These are phyloP conservation scores for Planococcus citri DNA, from an alignment of 1,140 invertebrate species.

Conservation along the genomic window DNA sequence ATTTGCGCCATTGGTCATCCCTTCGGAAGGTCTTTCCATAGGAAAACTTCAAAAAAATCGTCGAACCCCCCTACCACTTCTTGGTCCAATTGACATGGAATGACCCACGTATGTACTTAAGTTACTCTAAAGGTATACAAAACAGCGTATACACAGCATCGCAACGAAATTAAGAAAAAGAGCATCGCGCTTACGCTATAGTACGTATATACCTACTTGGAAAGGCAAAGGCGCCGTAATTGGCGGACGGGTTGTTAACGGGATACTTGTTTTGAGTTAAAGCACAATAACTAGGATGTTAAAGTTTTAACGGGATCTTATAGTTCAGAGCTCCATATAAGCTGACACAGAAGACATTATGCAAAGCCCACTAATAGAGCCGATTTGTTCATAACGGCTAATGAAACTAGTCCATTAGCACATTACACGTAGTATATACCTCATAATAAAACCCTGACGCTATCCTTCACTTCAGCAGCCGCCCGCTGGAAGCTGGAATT, in stretches of 20 bases:
- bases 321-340: conserved; percentile 10
- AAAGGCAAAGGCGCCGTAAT: neutral
- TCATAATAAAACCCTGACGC: neutral
- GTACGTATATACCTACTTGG: neutral
- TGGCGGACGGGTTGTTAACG: conserved; percentile 13
- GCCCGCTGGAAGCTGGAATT: neutral
- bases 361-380: conserved; percentile 13
- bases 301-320: conserved; percentile 15
- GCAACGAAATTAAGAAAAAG: conserved; percentile 14
- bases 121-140: too few species aligned
- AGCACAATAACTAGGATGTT: conserved; percentile 15
- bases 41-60: too few species aligned
- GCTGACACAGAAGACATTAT: conserved; percentile 12
- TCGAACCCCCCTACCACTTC: too few species aligned
- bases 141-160: neutral
- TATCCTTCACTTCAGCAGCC: too few species aligned
- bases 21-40: too few species aligned
- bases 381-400: conserved; percentile 13
- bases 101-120: too few species aligned
- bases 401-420: conserved; percentile 18
- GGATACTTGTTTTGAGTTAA: conserved; percentile 13
- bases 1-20: too few species aligned
- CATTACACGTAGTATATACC: neutral
- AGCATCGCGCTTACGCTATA: neutral
- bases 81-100: too few species aligned